Percentiles rank a stretch among this genome's conserved stretches.
These are phyloP conservation scores for Mastacembelus armatus DNA, from an alignment of 2,797 vertebrate genomes.

Conservation along the genomic window DNA sequence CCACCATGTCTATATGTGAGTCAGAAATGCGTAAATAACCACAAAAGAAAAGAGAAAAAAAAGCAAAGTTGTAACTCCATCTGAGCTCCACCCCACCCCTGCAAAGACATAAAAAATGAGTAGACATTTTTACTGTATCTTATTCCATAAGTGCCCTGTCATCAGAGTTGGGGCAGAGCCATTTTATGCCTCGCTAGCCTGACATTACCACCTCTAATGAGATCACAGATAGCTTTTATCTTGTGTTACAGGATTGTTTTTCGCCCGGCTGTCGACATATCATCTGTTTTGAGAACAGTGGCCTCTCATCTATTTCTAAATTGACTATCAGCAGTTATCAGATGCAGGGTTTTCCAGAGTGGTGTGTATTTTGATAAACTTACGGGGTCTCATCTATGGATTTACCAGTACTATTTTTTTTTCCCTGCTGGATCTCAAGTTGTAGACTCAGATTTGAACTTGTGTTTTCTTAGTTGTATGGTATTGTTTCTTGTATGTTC, in stretches of 20 bases:
- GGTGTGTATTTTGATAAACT: conserved; percentile 37
- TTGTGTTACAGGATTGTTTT: conserved; percentile 77
- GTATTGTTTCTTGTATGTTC: background rate
- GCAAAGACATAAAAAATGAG: conserved; percentile 43
- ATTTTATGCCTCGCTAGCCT: conserved; percentile 67
- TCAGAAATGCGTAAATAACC: background rate
- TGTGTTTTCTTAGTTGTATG: background rate
- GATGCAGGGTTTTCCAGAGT: conserved; percentile 45
- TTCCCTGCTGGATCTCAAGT: background rate
- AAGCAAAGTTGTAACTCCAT: conserved; percentile 5
- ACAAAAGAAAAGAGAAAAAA: background rate
- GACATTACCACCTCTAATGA: conserved; percentile 77
- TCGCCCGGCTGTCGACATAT: conserved; percentile 66
- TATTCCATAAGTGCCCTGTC: conserved; percentile 69
- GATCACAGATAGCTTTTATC: conserved; percentile 77
- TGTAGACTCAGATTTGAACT: background rate
- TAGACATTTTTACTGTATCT: conserved; percentile 61
- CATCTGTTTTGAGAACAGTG: conserved; percentile 69
- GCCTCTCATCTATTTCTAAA: conserved; percentile 63
- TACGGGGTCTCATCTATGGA: conserved; percentile 6
- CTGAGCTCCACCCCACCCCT: background rate
- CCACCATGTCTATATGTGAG: background rate
- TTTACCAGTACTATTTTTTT: background rate
- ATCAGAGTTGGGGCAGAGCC: conserved; percentile 64
- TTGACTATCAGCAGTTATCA: conserved; percentile 70